Conservation (phyloP, 2,797 vertebrate genomes). For the Amblyopsis hoosieri region DNA sequence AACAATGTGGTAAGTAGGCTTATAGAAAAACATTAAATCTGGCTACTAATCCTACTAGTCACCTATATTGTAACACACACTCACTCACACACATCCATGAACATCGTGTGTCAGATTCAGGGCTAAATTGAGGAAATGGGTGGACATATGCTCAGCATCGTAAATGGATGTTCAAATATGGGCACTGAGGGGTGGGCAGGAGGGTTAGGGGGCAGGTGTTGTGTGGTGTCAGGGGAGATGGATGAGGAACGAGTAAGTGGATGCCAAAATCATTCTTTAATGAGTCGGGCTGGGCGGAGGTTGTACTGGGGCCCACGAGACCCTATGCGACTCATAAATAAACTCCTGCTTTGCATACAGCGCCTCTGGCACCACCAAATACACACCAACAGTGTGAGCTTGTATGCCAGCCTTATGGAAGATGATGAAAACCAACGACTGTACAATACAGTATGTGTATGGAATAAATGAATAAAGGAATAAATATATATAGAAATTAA, state of each 20-base stretch:
- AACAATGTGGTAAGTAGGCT: too few relatives aligned
- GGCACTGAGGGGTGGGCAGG: conserved; percentile 41
- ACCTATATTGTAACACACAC: conserved; percentile 13
- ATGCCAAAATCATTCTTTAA: conserved; percentile 78
- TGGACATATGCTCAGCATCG: conserved; percentile 69
- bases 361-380: conserved; percentile 40
- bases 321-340: conserved; percentile 71
- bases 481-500: too few relatives aligned
- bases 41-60: conserved; percentile 9
- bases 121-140: conserved; percentile 49
- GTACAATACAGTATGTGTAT: too few relatives aligned
- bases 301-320: conserved; percentile 58
- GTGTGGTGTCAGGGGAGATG: conserved; percentile 13
- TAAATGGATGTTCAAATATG: conserved; percentile 52
- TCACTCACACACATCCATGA: conserved; percentile 27
- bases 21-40: too few relatives aligned
- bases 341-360: conserved; percentile 72
- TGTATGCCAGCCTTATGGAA: too few relatives aligned
- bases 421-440: too few relatives aligned
- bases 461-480: too few relatives aligned
- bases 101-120: conserved; percentile 30
- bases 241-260: conserved; percentile 44
- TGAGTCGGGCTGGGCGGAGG: conserved; percentile 64
- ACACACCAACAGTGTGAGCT: neutral
- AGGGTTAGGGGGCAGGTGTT: conserved; percentile 23